phyloP scores from a whole-genome alignment of 2,113 vertebrate genomes.

The Empidonax alnorum region DNA sequence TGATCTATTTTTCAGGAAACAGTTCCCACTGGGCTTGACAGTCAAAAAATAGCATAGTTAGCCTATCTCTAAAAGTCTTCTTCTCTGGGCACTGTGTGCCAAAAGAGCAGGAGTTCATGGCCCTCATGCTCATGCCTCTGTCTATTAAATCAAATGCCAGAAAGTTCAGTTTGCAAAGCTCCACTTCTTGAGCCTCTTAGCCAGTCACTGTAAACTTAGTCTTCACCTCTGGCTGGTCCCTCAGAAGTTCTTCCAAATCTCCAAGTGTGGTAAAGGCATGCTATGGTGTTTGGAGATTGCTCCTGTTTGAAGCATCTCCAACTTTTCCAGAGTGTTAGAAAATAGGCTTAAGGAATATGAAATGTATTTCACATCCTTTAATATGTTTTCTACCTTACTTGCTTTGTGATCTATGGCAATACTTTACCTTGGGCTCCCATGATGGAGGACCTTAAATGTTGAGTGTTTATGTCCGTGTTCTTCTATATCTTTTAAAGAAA shows the following conservation, averaged over 20 bases:
- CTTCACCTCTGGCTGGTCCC: not conserved
- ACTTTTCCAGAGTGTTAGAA: not conserved
- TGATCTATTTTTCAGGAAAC: not conserved
- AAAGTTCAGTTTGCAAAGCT: not conserved
- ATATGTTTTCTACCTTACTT: not conserved
- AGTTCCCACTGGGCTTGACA: not conserved
- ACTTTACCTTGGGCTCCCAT: not conserved
- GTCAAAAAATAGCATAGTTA: not conserved
- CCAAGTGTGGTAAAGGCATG: not conserved
- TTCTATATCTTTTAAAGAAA: not conserved
- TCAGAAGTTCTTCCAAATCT: slow-evolving; percentile 11
- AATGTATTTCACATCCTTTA: not conserved
- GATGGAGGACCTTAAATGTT: not conserved
- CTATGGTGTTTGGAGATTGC: not conserved
- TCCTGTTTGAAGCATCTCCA: not conserved
- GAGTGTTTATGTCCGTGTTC: not conserved
- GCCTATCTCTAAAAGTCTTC: not conserved
- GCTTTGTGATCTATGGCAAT: not conserved
- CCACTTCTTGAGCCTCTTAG: not conserved
- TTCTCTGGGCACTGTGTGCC: not conserved
- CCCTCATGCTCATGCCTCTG: not conserved
- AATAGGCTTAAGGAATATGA: not conserved
- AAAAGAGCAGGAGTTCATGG: not conserved
- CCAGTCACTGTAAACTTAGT: not conserved
- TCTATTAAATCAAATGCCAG: not conserved